phyloP scores from a whole-genome alignment of 2,888 invertebrate species.

The Drosophila ochracea region DNA sequence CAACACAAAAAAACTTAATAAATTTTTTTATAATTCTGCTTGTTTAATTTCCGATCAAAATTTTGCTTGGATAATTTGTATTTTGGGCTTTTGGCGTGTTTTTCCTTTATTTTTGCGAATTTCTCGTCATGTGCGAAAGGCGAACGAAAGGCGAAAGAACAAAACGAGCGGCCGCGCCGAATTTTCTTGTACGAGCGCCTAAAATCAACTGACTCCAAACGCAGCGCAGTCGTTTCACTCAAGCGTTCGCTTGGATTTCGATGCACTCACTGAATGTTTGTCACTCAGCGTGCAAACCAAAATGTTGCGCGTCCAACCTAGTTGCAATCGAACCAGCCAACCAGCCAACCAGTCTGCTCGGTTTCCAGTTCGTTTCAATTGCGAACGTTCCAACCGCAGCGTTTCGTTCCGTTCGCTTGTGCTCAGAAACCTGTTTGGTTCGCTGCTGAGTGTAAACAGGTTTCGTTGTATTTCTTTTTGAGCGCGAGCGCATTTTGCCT shows the following conservation, averaged over 20 bases:
- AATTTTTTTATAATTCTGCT: not conserved
- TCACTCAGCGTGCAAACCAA: constrained; percentile 42
- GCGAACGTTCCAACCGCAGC: constrained; percentile 21
- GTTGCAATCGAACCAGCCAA: constrained; percentile 45
- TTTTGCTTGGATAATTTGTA: constrained; percentile 2
- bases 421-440: constrained; percentile 62
- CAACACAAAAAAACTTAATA: constrained; percentile 12
- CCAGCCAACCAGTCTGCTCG: constrained; percentile 28
- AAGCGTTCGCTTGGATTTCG: constrained; percentile 34
- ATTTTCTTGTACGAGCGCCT: constrained; percentile 58
- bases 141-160: constrained; percentile 44
- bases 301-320: constrained; percentile 38
- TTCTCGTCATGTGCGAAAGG: constrained; percentile 39
- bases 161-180: constrained; percentile 53
- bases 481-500: constrained; percentile 61
- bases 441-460: constrained; percentile 56
- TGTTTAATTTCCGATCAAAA: constrained; percentile 9
- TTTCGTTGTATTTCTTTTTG: constrained; percentile 54
- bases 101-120: constrained; percentile 27
- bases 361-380: constrained; percentile 41
- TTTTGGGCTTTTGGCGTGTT: constrained; percentile 4
- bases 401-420: constrained; percentile 22
- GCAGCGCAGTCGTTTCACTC: constrained; percentile 58
- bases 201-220: constrained; percentile 55
- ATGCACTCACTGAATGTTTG: constrained; percentile 51